Evolutionary conservation across 2,888 invertebrate species (phyloP).

Genomic region (Stenurella melanura): DNA sequence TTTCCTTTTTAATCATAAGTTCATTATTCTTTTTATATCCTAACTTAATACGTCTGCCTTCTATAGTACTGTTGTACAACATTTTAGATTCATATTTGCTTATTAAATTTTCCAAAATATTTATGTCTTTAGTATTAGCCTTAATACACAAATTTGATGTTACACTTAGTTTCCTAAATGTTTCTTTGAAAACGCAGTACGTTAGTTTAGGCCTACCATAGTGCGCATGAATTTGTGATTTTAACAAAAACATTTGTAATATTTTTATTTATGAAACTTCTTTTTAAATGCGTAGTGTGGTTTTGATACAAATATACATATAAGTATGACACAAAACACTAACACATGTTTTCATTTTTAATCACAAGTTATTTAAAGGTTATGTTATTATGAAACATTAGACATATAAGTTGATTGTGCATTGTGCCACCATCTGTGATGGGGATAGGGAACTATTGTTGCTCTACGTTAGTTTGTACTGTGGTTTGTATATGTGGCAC

Average conservation of each 20-base stretch:
- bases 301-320: too few relatives aligned
- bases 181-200: constrained; percentile 15
- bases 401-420: too few relatives aligned
- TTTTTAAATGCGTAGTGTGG: too few relatives aligned
- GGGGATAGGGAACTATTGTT: too few relatives aligned
- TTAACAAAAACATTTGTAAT: neutral
- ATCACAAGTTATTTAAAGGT: too few relatives aligned
- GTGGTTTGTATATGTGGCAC: too few relatives aligned
- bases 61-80: constrained; percentile 39
- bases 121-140: neutral
- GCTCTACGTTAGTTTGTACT: too few relatives aligned
- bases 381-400: too few relatives aligned
- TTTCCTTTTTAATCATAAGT: constrained; percentile 1
- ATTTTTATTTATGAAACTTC: too few relatives aligned
- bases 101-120: constrained; percentile 4
- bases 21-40: constrained; percentile 31
- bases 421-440: too few relatives aligned
- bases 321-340: too few relatives aligned
- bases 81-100: constrained; percentile 37
- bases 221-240: neutral
- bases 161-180: constrained; percentile 6
- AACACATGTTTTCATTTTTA: too few relatives aligned
- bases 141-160: neutral
- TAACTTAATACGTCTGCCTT: constrained; percentile 22
- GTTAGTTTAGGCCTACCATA: constrained; percentile 11